These are phyloP conservation scores for Trichopoda pennipes DNA, from an alignment of 2,888 invertebrate species.

Conservation along the genomic window DNA sequence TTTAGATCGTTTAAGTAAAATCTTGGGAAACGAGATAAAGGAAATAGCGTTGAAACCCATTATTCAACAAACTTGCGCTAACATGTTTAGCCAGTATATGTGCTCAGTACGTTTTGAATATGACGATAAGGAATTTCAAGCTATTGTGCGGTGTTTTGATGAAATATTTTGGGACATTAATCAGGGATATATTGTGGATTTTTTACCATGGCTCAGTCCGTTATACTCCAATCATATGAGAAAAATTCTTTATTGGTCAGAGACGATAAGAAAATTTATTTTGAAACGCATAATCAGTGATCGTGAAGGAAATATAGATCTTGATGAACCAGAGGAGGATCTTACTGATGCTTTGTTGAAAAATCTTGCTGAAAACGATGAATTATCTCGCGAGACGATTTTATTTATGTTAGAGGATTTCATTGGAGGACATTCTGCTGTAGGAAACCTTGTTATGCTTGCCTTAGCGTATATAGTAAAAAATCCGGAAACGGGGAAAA, in stretches of 20 bases:
- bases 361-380: constrained; percentile 84
- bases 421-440: constrained; percentile 92
- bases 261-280: constrained; percentile 87
- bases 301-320: constrained; percentile 80
- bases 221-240: constrained; percentile 87
- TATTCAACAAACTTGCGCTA: constrained; percentile 88
- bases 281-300: constrained; percentile 86
- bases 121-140: constrained; percentile 85
- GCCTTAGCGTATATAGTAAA: constrained; percentile 86
- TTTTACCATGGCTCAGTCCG: constrained; percentile 90
- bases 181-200: constrained; percentile 93
- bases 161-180: constrained; percentile 96
- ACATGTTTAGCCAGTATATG: constrained; percentile 93
- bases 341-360: constrained; percentile 90
- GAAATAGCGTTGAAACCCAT: constrained; percentile 86
- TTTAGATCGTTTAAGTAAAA: constrained; percentile 82
- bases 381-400: constrained; percentile 88
- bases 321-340: constrained; percentile 85
- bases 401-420: constrained; percentile 93
- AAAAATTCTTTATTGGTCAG: constrained; percentile 86
- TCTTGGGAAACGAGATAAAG: constrained; percentile 76
- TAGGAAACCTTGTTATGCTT: constrained; percentile 91
- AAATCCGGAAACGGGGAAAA: constrained; percentile 85
- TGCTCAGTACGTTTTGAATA: constrained; percentile 89
- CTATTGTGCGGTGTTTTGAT: constrained; percentile 88